Evolutionary conservation across 2,113 vertebrate species (phyloP).

Genomic region (Eolophus roseicapilla): DNA sequence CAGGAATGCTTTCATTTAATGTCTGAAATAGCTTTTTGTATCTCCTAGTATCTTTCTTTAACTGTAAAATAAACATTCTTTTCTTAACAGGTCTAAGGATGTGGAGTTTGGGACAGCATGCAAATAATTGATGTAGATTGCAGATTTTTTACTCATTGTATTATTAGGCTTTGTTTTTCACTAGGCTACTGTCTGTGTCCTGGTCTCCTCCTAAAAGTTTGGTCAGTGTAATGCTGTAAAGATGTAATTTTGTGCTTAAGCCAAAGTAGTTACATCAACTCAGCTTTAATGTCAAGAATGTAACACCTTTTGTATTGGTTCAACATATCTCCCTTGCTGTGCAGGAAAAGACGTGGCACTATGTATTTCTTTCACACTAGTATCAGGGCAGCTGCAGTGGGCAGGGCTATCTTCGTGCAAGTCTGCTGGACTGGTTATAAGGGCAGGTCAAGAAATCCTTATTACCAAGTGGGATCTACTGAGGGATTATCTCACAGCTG

Average conservation of each 20-base stretch:
- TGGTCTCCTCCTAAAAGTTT: background rate
- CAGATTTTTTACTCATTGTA: background rate
- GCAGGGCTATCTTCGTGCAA: background rate
- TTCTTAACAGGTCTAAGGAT: background rate
- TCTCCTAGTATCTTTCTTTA: background rate
- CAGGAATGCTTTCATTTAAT: conserved; percentile 58
- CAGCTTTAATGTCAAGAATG: background rate
- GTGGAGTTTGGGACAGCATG: background rate
- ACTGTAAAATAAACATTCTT: conserved; percentile 3
- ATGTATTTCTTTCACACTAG: background rate
- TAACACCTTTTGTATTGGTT: background rate
- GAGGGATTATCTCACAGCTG: background rate
- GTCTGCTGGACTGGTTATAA: background rate
- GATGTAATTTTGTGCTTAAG: background rate
- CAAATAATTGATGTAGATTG: background rate
- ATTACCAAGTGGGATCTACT: background rate
- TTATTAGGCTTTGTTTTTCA: background rate
- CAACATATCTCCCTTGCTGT: background rate
- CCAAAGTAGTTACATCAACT: background rate
- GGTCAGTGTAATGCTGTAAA: background rate
- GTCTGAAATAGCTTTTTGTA: conserved; percentile 36
- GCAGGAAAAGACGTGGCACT: background rate
- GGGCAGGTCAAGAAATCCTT: background rate
- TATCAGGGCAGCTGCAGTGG: background rate
- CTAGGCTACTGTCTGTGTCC: background rate